Evolutionary conservation across 2,797 vertebrate genomes (phyloP), one percentile per base, ranked within the genome.

Genomic region (Mus minutoides): DNA sequence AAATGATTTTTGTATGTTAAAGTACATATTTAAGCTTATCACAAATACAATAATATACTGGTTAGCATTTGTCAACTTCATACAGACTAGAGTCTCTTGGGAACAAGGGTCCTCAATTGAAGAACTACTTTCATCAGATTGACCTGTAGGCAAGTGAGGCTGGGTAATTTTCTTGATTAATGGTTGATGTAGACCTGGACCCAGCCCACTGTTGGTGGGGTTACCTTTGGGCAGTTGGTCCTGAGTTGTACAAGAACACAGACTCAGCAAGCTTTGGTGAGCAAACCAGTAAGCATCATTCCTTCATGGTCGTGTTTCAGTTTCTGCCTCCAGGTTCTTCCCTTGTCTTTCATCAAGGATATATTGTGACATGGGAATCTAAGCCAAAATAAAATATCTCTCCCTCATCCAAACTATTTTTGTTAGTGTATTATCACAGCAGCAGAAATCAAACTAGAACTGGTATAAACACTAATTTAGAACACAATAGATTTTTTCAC

Each of bases 401-500:
- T 34, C 12, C 31, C 6, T n/a, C 11, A 1, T 13, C 62, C 31
- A 69, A 37, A 2, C 12, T 69, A 37, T 86, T 69, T 67, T 52
- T 22, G 7, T 24, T 26, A 69, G 11, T 22, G 8, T 69, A 69
- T 67, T 86, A 86, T 24, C 83, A 52, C 31, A 69, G 46, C 43
- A 67, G 24, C 21, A 24, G 21, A 86, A 49, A 37, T 21, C 19
- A 69, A 69, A 26, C 62, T 9, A 52, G 40, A 69, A 69, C 13
- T 52, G 62, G 3, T 86, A 87, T 97, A 97, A 92, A 86, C 94
- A 96, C 76, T 92, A 97, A 91, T 97, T 98, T 98, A 97, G 96
- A 98, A 97, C 97, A 97, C 97, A 98, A 97, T 98, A 97, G 79
- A 88, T 98, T 98, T 98, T 98, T 98, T 97, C 92, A 97, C 97